Conservation (phyloP, 2,888 invertebrate species). For the Oscheius sp. region DNA sequence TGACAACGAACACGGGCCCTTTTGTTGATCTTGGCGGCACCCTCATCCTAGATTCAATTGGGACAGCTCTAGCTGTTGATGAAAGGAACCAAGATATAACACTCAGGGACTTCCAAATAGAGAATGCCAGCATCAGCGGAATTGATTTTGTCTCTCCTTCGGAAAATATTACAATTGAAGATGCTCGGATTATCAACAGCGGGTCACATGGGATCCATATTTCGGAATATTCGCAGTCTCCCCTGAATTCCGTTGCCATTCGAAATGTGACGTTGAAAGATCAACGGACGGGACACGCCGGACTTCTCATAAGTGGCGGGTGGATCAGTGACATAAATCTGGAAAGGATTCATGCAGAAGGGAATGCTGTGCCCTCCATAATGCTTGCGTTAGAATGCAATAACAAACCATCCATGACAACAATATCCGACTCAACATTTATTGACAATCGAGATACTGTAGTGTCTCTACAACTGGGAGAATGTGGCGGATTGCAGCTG, state of each 20-base stretch:
- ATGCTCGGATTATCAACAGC: conserved; percentile 37
- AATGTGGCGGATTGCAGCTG: conserved; percentile 39
- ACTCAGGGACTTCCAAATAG: conserved; percentile 38
- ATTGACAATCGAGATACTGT: conserved; percentile 46
- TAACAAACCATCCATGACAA: conserved; percentile 43
- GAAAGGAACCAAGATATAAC: conserved; percentile 48
- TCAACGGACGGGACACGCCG: conserved; percentile 45
- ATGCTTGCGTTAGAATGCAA: conserved; percentile 48
- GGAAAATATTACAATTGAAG: conserved; percentile 42
- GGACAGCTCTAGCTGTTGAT: conserved; percentile 51
- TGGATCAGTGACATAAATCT: conserved; percentile 47
- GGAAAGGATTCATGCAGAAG: conserved; percentile 37
- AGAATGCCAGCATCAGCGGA: conserved; percentile 41
- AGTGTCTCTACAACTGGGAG: conserved; percentile 45
- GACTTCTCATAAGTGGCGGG: conserved; percentile 45
- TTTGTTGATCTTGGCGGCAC: conserved; percentile 48
- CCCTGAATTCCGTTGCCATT: conserved; percentile 42
- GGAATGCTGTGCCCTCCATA: conserved; percentile 43
- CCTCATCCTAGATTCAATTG: conserved; percentile 45
- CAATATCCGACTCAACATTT: conserved; percentile 44
- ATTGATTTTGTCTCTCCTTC: conserved; percentile 54
- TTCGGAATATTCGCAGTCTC: conserved; percentile 48
- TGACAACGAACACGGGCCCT: conserved; percentile 48
- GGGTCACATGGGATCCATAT: conserved; percentile 49
- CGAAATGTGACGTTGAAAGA: conserved; percentile 41